Evolutionary conservation across 1,140 invertebrate genomes (phyloP), one percentile per base, ranked within the genome.

Genomic region (Aphaenogaster ashmeadi): DNA sequence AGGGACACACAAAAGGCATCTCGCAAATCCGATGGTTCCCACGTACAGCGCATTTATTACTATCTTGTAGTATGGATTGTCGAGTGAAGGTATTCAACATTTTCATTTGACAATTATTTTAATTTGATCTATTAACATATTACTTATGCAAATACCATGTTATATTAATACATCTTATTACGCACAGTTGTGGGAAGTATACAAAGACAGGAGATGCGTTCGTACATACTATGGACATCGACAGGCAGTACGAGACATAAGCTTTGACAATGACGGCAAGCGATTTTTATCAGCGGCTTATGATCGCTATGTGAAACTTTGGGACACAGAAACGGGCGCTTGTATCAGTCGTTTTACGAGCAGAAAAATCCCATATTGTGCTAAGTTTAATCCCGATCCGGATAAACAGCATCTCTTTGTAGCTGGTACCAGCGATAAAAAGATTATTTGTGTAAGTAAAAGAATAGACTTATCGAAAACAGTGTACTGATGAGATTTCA

Each of bases 381-480:
- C 98, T 11, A 99, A 99, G 96, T 99, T 99, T 94, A 98, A 99
- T 96, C 99, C 99, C 0, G 99, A 99, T 93, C 97, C 97, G 47
- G 99, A 99, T 91, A 99, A 99, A 91, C 99, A 99, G 93, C 97
- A 99, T 96, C 96, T 99, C 3, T 99, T 99, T 96, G 98, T 99
- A 3, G 98, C 99, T 89, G 99, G 99, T 83, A 99, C 99, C 27
- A 99, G 99, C 5, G 99, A 99, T 94, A 99, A 99, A 93, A 99
- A 99, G 96, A 99, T 99, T 93, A 98, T 99, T 93, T 99, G 99
- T 96, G 98, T 99, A 96, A 97, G 98, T 98, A 64, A 21, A 81
- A 81, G 18, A 52, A 56, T 44, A 11, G 15, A 41, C 18, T 54
- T n/a, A 15, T 33, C 8, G 1, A 47, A 47, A 47, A 41, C 1